Conservation (phyloP, 2,888 invertebrate genomes). For the Stictocephala bisonia region DNA sequence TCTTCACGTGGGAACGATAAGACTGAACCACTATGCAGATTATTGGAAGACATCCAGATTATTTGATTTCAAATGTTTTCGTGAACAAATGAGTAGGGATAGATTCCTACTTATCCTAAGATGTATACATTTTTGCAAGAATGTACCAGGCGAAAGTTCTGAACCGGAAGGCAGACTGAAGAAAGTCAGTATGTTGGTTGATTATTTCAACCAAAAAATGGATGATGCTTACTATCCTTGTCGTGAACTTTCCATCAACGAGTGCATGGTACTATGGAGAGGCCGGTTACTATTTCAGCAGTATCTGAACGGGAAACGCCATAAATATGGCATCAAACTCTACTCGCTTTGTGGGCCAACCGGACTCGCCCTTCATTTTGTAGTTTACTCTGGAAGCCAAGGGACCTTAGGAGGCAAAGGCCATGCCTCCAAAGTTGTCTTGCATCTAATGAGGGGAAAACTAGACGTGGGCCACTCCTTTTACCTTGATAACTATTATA, state of each 20-base stretch:
- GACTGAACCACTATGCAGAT: background rate
- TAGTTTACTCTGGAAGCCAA: background rate
- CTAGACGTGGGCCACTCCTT: background rate
- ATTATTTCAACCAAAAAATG: conserved; percentile 25
- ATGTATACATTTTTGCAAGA: background rate
- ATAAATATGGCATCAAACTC: conserved; percentile 30
- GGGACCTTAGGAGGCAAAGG: background rate
- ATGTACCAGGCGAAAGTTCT: background rate
- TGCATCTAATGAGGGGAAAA: background rate
- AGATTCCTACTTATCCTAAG: background rate
- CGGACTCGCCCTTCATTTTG: background rate
- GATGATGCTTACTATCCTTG: background rate
- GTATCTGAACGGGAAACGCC: conserved; percentile 18
- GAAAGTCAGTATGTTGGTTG: background rate
- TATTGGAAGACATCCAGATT: conserved; percentile 1
- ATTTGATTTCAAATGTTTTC: background rate
- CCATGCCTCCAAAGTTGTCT: conserved; percentile 3
- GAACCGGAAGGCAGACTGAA: background rate
- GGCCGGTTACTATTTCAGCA: conserved; percentile 18
- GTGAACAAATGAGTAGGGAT: background rate
- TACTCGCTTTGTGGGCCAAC: conserved; percentile 20
- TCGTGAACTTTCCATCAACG: background rate
- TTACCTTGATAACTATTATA: conserved; percentile 21
- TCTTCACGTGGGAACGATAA: background rate
- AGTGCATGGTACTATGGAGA: background rate